Percentiles rank a stretch among this genome's conserved stretches.
Conservation (phyloP, 2,113 vertebrate species). For the Nannospalax galili region DNA sequence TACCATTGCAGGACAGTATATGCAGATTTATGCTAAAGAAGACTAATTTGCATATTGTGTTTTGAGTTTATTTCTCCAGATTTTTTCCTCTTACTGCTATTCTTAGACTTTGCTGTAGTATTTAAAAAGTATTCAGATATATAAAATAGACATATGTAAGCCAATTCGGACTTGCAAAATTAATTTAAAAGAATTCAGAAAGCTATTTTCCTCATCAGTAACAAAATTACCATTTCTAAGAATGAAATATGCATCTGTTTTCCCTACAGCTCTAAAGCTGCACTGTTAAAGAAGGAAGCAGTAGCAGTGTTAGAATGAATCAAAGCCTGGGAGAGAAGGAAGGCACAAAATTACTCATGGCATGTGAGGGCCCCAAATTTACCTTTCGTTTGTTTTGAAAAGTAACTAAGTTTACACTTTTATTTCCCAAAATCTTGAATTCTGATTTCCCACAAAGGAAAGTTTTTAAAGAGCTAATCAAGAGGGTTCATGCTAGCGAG, state of each 20-base stretch:
- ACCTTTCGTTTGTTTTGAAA: slow-evolving; percentile 36
- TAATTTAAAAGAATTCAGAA: slow-evolving; percentile 43
- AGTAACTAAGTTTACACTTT: slow-evolving; percentile 22
- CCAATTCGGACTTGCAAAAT: slow-evolving; percentile 54
- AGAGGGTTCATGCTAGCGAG: not conserved
- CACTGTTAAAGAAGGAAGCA: not conserved
- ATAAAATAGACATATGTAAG: slow-evolving; percentile 56
- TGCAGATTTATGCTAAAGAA: slow-evolving; percentile 84
- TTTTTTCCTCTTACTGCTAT: slow-evolving; percentile 77
- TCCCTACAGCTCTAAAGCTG: not conserved
- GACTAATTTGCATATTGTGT: slow-evolving; percentile 80
- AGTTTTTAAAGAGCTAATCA: not conserved
- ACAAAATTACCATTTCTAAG: not conserved
- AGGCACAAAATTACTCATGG: not conserved
- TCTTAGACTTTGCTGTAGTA: slow-evolving; percentile 80
- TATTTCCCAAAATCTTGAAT: not conserved
- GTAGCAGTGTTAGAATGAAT: not conserved
- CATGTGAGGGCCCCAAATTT: not conserved
- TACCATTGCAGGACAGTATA: slow-evolving; percentile 82
- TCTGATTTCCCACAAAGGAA: not conserved
- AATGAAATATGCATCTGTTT: not conserved
- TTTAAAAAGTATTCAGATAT: slow-evolving; percentile 52
- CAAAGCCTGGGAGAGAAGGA: not conserved
- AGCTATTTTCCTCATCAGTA: not conserved
- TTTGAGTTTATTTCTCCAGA: slow-evolving; percentile 83